Conservation (phyloP, 2,797 vertebrate species). For the Taenioides sp. region DNA sequence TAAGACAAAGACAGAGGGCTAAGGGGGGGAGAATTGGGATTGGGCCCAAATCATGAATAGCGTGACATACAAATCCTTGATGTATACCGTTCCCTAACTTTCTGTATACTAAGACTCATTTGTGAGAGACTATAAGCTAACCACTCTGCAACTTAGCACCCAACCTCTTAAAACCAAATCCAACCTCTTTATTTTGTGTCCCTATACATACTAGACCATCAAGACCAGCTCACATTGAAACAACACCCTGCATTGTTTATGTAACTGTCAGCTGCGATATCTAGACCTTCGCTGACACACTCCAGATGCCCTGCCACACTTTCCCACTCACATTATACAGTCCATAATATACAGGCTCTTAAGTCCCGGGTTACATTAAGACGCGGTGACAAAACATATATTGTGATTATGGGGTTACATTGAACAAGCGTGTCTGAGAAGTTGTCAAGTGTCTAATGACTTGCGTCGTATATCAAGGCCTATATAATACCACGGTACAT, state of each 20-base stretch:
- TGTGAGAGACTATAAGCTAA: neutral
- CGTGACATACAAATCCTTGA: too few relatives aligned
- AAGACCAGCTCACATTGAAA: neutral
- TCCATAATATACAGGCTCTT: constrained; percentile 23
- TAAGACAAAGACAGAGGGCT: too few relatives aligned
- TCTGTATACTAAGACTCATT: neutral
- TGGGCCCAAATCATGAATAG: too few relatives aligned
- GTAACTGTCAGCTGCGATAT: neutral
- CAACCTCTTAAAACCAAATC: neutral
- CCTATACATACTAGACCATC: too few relatives aligned
- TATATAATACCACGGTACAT: constrained; percentile 17
- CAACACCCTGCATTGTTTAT: constrained; percentile 1
- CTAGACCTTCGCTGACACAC: neutral
- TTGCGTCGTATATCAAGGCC: constrained; percentile 14
- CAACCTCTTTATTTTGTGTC: neutral
- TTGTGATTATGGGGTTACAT: neutral
- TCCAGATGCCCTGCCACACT: constrained; percentile 20
- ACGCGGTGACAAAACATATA: constrained; percentile 10
- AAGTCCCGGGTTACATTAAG: constrained; percentile 14
- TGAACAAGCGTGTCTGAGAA: constrained; percentile 15
- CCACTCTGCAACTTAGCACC: neutral
- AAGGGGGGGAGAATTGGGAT: too few relatives aligned
- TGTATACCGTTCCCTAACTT: too few relatives aligned
- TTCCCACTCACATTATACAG: constrained; percentile 8
- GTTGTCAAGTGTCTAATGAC: constrained; percentile 10